Evolutionary conservation across 2,888 invertebrate genomes (phyloP).

Genomic region (Andrena haemorrhoa): DNA sequence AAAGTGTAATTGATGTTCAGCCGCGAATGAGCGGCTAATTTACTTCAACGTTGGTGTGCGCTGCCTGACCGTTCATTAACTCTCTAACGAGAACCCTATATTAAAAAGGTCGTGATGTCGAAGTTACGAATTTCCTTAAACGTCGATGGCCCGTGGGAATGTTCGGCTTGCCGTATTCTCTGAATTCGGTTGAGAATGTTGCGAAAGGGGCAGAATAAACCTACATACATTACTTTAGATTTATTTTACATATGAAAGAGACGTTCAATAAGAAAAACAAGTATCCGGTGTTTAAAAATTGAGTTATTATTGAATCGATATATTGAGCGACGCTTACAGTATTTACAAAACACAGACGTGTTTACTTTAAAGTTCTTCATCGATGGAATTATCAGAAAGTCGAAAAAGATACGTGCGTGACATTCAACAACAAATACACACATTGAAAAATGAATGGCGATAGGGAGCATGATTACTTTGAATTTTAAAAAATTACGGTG

Average conservation of each 20-base stretch:
- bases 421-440: slow-evolving; percentile 16
- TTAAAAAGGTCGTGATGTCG: slow-evolving; percentile 26
- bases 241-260: too few species aligned
- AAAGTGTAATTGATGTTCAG: slow-evolving; percentile 48
- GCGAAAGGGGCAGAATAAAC: not conserved
- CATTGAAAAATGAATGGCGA: not conserved
- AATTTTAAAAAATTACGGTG: not conserved
- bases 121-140: slow-evolving; percentile 16
- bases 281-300: not conserved
- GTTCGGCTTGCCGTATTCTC: not conserved
- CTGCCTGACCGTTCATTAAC: slow-evolving; percentile 46
- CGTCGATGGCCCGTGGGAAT: slow-evolving; percentile 25
- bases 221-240: not conserved
- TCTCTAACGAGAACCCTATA: slow-evolving; percentile 43
- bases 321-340: not conserved
- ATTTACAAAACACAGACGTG: slow-evolving; percentile 11
- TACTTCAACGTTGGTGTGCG: slow-evolving; percentile 30
- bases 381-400: slow-evolving; percentile 12
- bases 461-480: slow-evolving; percentile 18
- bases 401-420: slow-evolving; percentile 1
- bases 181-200: not conserved
- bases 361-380: slow-evolving; percentile 5
- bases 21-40: slow-evolving; percentile 44
- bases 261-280: too few species aligned
- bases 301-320: not conserved